phyloP scores from a whole-genome alignment of 2,113 vertebrate species.

The Notarius lentiginosus region DNA sequence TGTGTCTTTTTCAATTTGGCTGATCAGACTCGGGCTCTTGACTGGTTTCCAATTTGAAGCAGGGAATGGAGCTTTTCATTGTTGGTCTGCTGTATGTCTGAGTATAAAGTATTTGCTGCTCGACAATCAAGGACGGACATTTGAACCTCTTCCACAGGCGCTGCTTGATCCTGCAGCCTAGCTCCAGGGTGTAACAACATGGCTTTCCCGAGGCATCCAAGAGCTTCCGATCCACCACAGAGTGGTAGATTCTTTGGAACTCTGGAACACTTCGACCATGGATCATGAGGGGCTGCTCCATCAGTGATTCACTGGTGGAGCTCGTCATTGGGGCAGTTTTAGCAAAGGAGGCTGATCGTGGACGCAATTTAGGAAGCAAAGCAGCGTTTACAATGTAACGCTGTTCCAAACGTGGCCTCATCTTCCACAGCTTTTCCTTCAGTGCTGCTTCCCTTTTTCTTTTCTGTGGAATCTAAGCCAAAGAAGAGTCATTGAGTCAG shows the following conservation, averaged over 20 bases:
- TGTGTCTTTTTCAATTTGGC: neutral
- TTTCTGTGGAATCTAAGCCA: neutral
- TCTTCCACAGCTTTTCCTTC: neutral
- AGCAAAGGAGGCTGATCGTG: no score
- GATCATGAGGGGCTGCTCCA: neutral
- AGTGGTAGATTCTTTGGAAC: neutral
- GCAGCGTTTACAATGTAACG: neutral
- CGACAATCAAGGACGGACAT: neutral
- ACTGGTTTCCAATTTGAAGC: neutral
- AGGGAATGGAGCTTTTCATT: neutral
- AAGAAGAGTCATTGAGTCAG: no score
- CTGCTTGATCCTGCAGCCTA: neutral
- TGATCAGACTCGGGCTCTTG: neutral
- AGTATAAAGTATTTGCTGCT: neutral
- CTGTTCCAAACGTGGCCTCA: neutral
- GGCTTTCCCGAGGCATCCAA: neutral
- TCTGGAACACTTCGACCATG: neutral
- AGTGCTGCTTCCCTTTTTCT: neutral
- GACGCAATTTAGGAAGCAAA: neutral
- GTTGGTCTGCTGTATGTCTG: neutral
- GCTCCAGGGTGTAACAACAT: neutral
- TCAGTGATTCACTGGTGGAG: neutral
- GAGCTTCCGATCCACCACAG: neutral
- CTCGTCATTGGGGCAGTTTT: neutral
- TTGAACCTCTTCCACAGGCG: neutral